Percentiles rank a stretch among this genome's conserved stretches.
Conservation (phyloP, 2,888 invertebrate species). For the Eustalomyia histrio region DNA sequence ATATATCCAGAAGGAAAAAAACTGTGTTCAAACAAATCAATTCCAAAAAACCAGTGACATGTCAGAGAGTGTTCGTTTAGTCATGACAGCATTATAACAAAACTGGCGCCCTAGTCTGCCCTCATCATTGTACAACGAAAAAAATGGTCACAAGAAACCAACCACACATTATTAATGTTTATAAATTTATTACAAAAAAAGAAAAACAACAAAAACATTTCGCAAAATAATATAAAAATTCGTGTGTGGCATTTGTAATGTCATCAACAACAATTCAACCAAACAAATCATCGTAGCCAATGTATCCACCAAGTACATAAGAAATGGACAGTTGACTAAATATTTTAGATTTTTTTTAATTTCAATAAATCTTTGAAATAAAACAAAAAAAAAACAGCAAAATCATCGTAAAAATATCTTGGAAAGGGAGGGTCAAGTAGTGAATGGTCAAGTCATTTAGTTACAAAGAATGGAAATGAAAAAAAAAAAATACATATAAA, state of each 20-base stretch:
- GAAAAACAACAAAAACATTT: slow-evolving; percentile 32
- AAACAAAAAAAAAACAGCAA: slow-evolving; percentile 57
- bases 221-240: slow-evolving; percentile 66
- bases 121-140: neutral
- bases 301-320: slow-evolving; percentile 5
- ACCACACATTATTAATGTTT: slow-evolving; percentile 69
- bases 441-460: slow-evolving; percentile 20
- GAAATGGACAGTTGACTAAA: slow-evolving; percentile 6
- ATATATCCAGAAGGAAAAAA: no score
- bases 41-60: no score
- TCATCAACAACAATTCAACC: slow-evolving; percentile 68
- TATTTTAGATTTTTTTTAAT: neutral
- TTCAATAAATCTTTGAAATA: slow-evolving; percentile 11
- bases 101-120: no score
- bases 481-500: slow-evolving; percentile 4
- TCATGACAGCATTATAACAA: no score
- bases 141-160: slow-evolving; percentile 52
- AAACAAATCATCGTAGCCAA: slow-evolving; percentile 36
- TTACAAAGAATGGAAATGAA: slow-evolving; percentile 16
- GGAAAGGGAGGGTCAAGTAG: neutral
- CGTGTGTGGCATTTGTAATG: slow-evolving; percentile 76
- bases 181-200: slow-evolving; percentile 66
- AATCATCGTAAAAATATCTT: slow-evolving; percentile 71
- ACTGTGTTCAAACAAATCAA: no score
- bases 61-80: no score